Evolutionary conservation across 1,140 invertebrate species (phyloP).

Genomic region (Alviniconcha marisindica): DNA sequence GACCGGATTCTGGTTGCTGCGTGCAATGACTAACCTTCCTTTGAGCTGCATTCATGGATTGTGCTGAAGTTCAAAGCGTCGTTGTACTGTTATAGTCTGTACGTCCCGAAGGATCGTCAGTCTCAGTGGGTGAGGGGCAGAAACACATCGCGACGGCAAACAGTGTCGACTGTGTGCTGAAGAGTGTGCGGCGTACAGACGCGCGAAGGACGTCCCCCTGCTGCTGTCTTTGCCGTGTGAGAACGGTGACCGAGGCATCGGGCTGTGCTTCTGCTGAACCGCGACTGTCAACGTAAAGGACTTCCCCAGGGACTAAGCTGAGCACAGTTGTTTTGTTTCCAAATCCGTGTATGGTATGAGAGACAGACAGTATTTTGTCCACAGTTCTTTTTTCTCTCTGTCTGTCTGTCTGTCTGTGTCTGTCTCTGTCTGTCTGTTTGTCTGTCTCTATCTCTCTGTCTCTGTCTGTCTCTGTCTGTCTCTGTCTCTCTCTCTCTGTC

Average conservation of each 20-base stretch:
- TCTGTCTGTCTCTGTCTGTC: conserved; percentile 2
- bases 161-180: conserved; percentile 84
- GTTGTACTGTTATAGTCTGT: too few relatives aligned
- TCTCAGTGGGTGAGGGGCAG: too few relatives aligned
- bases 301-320: conserved; percentile 85
- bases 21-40: too few relatives aligned
- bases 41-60: too few relatives aligned
- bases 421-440: conserved; percentile 8
- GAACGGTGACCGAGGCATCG: conserved; percentile 84
- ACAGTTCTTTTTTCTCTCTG: background rate
- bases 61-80: too few relatives aligned
- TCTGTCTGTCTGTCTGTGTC: background rate
- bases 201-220: conserved; percentile 80
- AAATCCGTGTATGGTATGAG: background rate
- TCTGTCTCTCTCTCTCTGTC: background rate
- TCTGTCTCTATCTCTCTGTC: conserved; percentile 22
- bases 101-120: too few relatives aligned
- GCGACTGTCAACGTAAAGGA: conserved; percentile 81
- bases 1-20: too few relatives aligned
- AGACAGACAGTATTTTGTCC: background rate
- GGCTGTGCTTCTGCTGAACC: conserved; percentile 79
- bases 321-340: too few relatives aligned
- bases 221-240: too few relatives aligned
- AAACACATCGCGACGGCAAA: background rate
- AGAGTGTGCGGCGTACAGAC: conserved; percentile 78